These are phyloP conservation scores for Bombylius major DNA, from an alignment of 2,888 invertebrate species.

Conservation along the genomic window DNA sequence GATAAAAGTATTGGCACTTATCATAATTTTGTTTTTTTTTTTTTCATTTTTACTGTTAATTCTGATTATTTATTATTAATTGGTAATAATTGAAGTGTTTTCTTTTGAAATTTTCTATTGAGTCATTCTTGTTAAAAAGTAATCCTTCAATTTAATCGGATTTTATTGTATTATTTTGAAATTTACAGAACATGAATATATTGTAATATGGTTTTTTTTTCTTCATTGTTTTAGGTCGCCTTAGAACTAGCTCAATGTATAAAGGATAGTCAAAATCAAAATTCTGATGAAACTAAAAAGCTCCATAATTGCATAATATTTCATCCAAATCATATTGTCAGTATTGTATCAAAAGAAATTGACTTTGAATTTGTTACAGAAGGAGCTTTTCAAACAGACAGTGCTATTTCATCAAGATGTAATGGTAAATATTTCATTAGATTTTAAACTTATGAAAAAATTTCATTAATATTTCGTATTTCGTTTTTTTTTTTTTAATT, in stretches of 20 bases:
- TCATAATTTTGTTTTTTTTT: no score
- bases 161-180: no score
- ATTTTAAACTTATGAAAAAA: not conserved
- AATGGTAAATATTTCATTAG: slow-evolving; percentile 46
- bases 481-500: not conserved
- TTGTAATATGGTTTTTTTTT: no score
- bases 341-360: slow-evolving; percentile 68
- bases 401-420: slow-evolving; percentile 69
- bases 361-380: slow-evolving; percentile 81
- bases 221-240: slow-evolving; percentile 43
- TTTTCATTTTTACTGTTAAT: no score
- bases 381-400: slow-evolving; percentile 80
- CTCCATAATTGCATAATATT: slow-evolving; percentile 45
- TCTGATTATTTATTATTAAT: no score
- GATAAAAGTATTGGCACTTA: no score
- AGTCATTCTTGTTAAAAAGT: no score
- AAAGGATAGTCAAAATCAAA: slow-evolving; percentile 25
- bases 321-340: slow-evolving; percentile 71
- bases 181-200: no score
- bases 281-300: slow-evolving; percentile 27
- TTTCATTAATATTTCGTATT: no score
- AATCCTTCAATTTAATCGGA: no score
- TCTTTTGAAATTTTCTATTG: no score
- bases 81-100: no score
- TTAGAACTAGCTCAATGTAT: slow-evolving; percentile 73